Conservation (phyloP, 2,113 vertebrate genomes). For the Nymphicus hollandicus region DNA sequence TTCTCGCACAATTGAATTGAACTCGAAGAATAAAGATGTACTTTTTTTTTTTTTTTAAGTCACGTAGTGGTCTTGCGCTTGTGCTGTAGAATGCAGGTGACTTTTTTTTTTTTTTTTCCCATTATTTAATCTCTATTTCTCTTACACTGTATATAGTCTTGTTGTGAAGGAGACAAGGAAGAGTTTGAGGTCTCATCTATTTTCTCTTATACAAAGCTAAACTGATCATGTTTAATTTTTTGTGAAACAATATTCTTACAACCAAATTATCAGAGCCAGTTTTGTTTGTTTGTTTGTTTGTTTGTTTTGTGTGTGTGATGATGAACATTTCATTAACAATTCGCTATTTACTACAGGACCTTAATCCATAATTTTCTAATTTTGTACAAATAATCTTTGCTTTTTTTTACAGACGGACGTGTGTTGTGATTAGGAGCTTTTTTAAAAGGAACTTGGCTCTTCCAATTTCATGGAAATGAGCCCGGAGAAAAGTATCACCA, state of each 20-base stretch:
- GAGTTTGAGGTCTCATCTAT: neutral
- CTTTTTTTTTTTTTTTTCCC: neutral
- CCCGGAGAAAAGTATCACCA: neutral
- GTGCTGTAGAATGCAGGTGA: neutral
- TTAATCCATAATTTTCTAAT: neutral
- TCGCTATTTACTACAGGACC: neutral
- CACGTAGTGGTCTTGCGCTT: neutral
- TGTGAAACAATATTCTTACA: neutral
- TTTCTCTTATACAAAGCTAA: neutral
- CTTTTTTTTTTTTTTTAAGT: neutral
- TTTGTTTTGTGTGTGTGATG: neutral
- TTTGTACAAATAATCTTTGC: neutral
- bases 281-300: neutral
- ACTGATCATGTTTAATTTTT: neutral
- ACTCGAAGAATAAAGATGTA: neutral
- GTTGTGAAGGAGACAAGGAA: neutral
- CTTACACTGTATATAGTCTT: neutral
- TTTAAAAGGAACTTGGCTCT: neutral
- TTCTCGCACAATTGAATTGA: rapidly evolving
- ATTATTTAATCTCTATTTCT: neutral
- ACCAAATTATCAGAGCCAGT: neutral
- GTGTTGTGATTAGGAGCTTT: neutral
- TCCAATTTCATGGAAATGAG: neutral
- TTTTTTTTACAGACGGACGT: neutral
- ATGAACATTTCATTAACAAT: neutral